Evolutionary conservation across 2,797 vertebrate species (phyloP).

Genomic region (Champsocephalus gunnari): DNA sequence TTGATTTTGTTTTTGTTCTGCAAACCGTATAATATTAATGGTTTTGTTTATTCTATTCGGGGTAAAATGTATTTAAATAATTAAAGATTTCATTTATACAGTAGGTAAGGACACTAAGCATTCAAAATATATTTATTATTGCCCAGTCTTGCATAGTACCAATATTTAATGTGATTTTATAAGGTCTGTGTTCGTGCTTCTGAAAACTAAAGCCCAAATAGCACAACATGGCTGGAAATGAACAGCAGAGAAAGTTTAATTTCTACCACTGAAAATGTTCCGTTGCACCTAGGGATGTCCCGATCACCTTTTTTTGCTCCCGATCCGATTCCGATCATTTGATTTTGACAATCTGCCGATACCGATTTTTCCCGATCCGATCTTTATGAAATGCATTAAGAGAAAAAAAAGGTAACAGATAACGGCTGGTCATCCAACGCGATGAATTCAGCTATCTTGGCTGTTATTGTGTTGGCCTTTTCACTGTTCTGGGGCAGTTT

Average conservation of each 20-base stretch:
- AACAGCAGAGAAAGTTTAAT: constrained; percentile 11
- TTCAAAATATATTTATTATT: constrained; percentile 16
- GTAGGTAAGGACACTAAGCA: background rate
- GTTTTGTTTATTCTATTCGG: background rate
- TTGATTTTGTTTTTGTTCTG: background rate
- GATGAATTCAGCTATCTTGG: too few species aligned
- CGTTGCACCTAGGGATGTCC: constrained; percentile 7
- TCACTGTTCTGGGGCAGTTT: too few species aligned
- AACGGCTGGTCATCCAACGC: too few species aligned
- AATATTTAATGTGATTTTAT: constrained; percentile 31
- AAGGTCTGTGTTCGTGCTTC: constrained; percentile 11
- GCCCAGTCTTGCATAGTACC: background rate
- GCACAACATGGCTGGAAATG: background rate
- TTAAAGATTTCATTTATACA: background rate
- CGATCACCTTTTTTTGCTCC: too few species aligned
- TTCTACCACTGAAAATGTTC: constrained; percentile 36
- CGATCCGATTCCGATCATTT: too few species aligned
- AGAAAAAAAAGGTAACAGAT: too few species aligned
- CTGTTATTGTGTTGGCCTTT: too few species aligned
- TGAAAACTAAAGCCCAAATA: constrained; percentile 19
- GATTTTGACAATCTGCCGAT: too few species aligned
- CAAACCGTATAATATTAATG: background rate
- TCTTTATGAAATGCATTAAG: too few species aligned
- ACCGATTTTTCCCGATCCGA: too few species aligned
- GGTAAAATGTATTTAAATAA: background rate